These are phyloP conservation scores for Tylochromis polylepis DNA, from an alignment of 2,113 vertebrate genomes.

Conservation along the genomic window DNA sequence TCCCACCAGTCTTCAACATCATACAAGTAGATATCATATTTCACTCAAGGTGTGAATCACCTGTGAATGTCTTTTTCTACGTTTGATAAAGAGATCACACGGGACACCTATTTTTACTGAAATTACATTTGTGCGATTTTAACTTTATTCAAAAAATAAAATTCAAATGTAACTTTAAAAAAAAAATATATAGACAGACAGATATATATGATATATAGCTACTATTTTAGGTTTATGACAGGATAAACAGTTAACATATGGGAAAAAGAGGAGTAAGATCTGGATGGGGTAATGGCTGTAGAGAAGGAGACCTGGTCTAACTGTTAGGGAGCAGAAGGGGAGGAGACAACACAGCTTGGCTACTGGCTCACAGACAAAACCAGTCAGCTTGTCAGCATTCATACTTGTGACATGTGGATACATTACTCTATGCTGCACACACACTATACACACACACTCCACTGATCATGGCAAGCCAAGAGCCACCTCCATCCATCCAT, in stretches of 20 bases:
- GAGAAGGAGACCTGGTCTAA: conserved; percentile 2
- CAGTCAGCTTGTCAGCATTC: conserved; percentile 42
- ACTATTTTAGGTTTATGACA: not conserved
- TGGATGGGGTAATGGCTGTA: not conserved
- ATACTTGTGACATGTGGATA: conserved; percentile 51
- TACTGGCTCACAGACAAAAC: conserved; percentile 43
- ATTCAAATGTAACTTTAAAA: not conserved
- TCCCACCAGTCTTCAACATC: not conserved
- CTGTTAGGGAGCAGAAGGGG: conserved; percentile 38
- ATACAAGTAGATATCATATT: not conserved
- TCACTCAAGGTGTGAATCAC: not conserved
- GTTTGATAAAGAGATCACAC: not conserved
- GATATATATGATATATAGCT: not conserved
- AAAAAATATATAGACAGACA: no score
- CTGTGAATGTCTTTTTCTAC: not conserved
- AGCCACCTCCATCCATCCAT: conserved; percentile 43
- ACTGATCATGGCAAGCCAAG: conserved; percentile 6
- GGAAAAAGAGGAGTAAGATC: not conserved
- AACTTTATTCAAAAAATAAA: not conserved
- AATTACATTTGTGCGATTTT: not conserved
- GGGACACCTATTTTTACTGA: not conserved
- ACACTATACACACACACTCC: conserved; percentile 19
- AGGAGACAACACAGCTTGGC: conserved; percentile 34
- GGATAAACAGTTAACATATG: not conserved
- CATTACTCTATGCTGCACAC: conserved; percentile 24